These are phyloP conservation scores for Oenanthe oenanthe DNA, from an alignment of 2,113 vertebrate species.

Conservation along the genomic window DNA sequence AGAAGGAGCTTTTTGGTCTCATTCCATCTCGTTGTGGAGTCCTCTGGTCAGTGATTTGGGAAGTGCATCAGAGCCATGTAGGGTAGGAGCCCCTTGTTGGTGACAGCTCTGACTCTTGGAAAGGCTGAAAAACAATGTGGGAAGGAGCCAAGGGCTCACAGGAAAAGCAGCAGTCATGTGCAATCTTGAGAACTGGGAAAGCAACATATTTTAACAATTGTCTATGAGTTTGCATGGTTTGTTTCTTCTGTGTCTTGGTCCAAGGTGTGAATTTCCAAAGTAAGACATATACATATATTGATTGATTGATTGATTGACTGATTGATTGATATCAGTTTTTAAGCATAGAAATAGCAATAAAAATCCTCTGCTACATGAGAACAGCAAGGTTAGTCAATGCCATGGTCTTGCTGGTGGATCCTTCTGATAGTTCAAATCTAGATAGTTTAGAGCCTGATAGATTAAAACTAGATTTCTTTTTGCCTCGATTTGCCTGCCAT, in stretches of 20 bases:
- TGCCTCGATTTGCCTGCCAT: background rate
- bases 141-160: background rate
- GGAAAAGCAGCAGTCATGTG: background rate
- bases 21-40: background rate
- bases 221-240: background rate
- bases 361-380: background rate
- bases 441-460: background rate
- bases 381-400: background rate
- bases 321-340: background rate
- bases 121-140: background rate
- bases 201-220: background rate
- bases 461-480: background rate
- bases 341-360: background rate
- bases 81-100: fast-evolving
- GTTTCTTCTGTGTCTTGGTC: background rate
- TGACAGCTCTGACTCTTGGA: background rate
- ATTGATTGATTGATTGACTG: background rate
- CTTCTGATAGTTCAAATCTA: background rate
- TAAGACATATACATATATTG: too few relatives aligned
- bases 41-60: background rate
- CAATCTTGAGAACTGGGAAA: background rate
- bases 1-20: background rate
- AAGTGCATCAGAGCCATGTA: background rate
- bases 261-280: background rate
- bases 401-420: background rate